Evolutionary conservation across 2,113 vertebrate genomes (phyloP).

Genomic region (Capreolus pygargus): DNA sequence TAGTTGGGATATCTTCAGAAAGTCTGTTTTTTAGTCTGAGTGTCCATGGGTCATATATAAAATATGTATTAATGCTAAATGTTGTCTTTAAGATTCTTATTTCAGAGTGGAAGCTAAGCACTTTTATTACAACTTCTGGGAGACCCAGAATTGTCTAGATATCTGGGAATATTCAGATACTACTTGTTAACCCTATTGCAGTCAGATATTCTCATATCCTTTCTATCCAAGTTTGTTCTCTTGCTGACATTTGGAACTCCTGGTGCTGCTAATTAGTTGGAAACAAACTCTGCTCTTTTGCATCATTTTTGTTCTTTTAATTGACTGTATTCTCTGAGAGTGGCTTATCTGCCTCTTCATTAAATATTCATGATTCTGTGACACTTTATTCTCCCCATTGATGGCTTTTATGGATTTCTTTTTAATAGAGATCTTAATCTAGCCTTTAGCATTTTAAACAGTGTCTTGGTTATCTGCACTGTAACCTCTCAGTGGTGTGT

Average conservation of each 20-base stretch:
- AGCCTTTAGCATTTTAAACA: not conserved
- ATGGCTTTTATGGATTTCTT: not conserved
- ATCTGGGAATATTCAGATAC: not conserved
- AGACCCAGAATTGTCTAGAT: not conserved
- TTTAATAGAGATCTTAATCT: not conserved
- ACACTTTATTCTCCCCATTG: not conserved
- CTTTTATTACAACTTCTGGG: not conserved
- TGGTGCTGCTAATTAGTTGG: not conserved
- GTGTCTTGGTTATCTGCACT: not conserved
- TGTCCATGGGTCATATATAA: not conserved
- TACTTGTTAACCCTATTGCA: not conserved
- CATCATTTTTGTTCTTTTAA: constrained; percentile 1
- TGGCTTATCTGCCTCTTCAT: not conserved
- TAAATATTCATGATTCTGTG: not conserved
- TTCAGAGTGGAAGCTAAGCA: not conserved
- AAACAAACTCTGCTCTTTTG: not conserved
- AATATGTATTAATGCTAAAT: not conserved
- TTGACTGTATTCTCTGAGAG: not conserved
- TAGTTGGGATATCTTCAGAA: not conserved
- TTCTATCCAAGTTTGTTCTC: not conserved
- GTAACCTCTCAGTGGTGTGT: not conserved
- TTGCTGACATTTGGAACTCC: not conserved
- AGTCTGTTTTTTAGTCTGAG: not conserved
- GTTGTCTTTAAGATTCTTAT: not conserved
- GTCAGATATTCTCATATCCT: not conserved